Evolutionary conservation across 2,797 vertebrate species (phyloP).

Genomic region (Myotis findleyi): DNA sequence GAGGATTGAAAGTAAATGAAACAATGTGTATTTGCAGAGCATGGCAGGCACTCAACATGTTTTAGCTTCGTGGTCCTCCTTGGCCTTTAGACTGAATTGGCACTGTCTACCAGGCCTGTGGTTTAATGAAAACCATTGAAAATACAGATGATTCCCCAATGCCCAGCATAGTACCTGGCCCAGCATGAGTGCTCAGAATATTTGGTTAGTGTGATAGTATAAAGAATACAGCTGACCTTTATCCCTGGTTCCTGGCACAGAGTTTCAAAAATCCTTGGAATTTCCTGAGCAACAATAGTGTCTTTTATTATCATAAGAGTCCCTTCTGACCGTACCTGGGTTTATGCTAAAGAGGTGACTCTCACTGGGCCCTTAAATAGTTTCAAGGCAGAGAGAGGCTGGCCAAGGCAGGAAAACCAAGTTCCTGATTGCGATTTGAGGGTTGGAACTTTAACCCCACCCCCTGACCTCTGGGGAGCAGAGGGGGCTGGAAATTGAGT

Average conservation of each 20-base stretch:
- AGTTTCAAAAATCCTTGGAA: neutral
- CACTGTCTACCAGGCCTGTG: neutral
- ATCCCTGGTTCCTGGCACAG: neutral
- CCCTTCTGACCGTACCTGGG: neutral
- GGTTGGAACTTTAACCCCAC: neutral
- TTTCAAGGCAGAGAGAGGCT: neutral
- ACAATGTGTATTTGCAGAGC: too few species aligned
- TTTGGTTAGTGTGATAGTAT: neutral
- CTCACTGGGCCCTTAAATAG: neutral
- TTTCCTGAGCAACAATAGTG: neutral
- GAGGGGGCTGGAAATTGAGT: neutral
- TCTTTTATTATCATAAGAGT: neutral
- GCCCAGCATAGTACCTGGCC: neutral
- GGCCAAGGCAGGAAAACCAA: neutral
- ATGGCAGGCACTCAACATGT: too few species aligned
- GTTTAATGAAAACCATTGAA: neutral
- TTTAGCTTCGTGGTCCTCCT: too few species aligned
- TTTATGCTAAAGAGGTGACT: slow-evolving; percentile 9
- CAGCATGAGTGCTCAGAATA: neutral
- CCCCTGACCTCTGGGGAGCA: neutral
- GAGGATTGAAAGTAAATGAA: too few species aligned
- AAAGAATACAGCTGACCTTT: neutral
- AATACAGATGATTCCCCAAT: neutral
- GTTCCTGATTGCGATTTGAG: neutral
- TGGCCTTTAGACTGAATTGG: neutral